phyloP scores from a whole-genome alignment of 92 coral and sea anemone species.

The Paramuricea clavata region DNA sequence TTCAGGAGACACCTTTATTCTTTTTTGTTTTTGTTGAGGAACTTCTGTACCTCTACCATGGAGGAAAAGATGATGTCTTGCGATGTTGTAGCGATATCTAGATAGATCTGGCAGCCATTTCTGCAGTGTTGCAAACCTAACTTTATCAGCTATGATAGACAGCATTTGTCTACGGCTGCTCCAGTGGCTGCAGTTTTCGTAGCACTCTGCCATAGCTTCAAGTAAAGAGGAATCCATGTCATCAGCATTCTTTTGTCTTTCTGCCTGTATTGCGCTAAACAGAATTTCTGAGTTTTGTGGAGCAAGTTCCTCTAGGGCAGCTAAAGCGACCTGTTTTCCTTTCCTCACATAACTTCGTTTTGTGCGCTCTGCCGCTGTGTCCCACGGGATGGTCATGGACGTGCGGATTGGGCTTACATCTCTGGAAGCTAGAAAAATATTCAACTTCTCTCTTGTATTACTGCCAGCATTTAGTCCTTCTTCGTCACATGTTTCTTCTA shows the following conservation, averaged over 20 bases:
- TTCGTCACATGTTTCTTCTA: background rate
- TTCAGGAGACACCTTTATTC: conserved; percentile 43
- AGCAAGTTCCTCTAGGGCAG: conserved; percentile 61
- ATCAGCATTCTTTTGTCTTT: conserved; percentile 19
- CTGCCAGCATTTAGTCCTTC: background rate
- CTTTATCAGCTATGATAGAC: conserved; percentile 66
- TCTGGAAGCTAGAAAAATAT: conserved; percentile 57
- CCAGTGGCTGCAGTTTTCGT: conserved; percentile 63
- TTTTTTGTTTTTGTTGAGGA: conserved; percentile 18
- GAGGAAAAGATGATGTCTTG: conserved; percentile 58
- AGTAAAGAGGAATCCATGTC: conserved; percentile 33
- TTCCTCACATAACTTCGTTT: conserved; percentile 56
- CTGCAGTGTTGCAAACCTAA: conserved; percentile 41
- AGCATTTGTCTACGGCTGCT: conserved; percentile 54
- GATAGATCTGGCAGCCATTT: too few relatives aligned
- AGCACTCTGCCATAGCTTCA: conserved; percentile 58
- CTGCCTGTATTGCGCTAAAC: conserved; percentile 46
- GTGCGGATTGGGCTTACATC: conserved; percentile 62
- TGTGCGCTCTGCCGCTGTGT: conserved; percentile 60
- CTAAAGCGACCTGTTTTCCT: conserved; percentile 55
- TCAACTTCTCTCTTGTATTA: conserved; percentile 54
- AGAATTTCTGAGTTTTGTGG: conserved; percentile 49
- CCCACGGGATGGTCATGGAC: conserved; percentile 47
- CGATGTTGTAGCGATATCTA: conserved; percentile 68
- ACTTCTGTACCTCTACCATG: conserved; percentile 60